Evolutionary conservation across 1,140 invertebrate genomes (phyloP).

Genomic region (Limonius californicus): DNA sequence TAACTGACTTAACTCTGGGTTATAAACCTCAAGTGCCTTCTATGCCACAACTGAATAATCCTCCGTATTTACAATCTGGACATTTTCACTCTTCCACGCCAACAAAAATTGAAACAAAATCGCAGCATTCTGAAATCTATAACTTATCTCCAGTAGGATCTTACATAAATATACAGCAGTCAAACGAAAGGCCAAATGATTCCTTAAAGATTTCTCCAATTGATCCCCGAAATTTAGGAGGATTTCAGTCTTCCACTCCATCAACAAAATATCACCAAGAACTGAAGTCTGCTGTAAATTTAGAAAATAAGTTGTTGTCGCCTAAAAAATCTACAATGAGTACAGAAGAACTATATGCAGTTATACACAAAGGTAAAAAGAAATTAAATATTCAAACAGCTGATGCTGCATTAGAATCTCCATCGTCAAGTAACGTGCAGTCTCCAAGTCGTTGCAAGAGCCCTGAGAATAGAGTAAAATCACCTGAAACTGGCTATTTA

Average conservation of each 20-base stretch:
- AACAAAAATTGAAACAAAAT: background rate
- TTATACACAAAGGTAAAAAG: constrained; percentile 74
- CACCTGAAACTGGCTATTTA: constrained; percentile 56
- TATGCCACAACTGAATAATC: background rate
- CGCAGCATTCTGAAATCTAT: background rate
- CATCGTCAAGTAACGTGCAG: constrained; percentile 50
- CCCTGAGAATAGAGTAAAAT: constrained; percentile 45
- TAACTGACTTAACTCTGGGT: constrained; percentile 12
- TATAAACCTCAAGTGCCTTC: constrained; percentile 9
- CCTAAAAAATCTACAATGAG: constrained; percentile 70
- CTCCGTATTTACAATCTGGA: background rate
- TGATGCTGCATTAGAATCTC: constrained; percentile 52
- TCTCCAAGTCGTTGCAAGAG: constrained; percentile 33
- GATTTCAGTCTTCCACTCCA: constrained; percentile 59
- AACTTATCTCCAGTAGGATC: background rate
- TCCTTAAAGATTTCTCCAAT: constrained; percentile 60
- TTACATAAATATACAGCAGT: background rate
- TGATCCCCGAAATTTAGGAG: constrained; percentile 51
- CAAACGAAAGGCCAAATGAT: constrained; percentile 33
- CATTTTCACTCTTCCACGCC: background rate
- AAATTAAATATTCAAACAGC: constrained; percentile 64
- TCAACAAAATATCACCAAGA: constrained; percentile 44
- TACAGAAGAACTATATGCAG: constrained; percentile 71
- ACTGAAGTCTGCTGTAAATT: constrained; percentile 38
- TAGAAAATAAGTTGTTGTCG: constrained; percentile 49